A percentile compares a stretch with the other conserved stretches of the same genome.
phyloP scores from a whole-genome alignment of 2,797 vertebrate species.

The Furcifer pardalis region DNA sequence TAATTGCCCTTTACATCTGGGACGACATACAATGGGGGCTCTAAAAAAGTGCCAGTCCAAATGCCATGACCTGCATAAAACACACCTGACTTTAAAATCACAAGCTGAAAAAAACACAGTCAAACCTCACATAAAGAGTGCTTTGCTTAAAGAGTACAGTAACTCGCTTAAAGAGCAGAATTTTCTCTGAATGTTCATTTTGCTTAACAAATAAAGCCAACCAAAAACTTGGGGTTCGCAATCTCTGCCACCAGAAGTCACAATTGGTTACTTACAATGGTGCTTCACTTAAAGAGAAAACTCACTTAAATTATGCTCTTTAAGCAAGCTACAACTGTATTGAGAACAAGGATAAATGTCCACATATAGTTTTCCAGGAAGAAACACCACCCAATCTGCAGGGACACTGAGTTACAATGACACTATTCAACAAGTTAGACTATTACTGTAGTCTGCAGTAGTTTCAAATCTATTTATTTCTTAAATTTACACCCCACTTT shows the following conservation, averaged over 20 bases:
- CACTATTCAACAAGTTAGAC: neutral
- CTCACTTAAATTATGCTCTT: no score
- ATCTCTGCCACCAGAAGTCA: no score
- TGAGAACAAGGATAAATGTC: neutral
- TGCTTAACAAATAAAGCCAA: no score
- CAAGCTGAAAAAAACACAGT: neutral
- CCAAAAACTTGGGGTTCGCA: no score
- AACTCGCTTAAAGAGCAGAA: no score
- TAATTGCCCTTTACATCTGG: conserved; percentile 77
- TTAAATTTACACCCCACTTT: neutral
- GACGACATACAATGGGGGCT: conserved; percentile 83
- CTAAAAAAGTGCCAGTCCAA: conserved; percentile 80
- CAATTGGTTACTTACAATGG: no score
- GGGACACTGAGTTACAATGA: neutral
- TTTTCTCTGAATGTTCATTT: no score
- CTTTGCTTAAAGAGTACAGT: no score
- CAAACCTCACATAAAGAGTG: no score
- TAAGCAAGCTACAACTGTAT: no score
- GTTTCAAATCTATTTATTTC: neutral
- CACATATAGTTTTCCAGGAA: neutral
- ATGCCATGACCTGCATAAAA: conserved; percentile 82
- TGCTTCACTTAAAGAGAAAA: no score
- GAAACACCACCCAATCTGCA: neutral
- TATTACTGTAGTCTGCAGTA: neutral
- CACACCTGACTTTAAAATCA: conserved; percentile 12